Percentiles rank a stretch among this genome's conserved stretches.
phyloP scores from a whole-genome alignment of 1,140 invertebrate genomes.

The Ceratina calcarata region DNA sequence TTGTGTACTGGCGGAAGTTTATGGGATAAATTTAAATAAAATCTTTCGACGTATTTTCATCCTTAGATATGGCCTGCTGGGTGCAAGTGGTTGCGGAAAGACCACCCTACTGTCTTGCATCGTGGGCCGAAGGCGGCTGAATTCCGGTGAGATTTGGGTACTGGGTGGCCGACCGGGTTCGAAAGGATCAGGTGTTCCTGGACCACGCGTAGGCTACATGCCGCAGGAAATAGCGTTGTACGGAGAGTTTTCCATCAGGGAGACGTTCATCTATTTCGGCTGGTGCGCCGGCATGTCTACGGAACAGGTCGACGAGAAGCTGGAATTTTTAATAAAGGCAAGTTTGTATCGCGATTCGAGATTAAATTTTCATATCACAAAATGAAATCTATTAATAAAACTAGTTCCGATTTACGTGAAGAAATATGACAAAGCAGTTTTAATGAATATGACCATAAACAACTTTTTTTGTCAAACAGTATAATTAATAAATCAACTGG shows the following conservation, averaged over 20 bases:
- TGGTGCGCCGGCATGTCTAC: constrained; percentile 91
- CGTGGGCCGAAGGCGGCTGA: constrained; percentile 88
- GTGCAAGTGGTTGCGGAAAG: constrained; percentile 92
- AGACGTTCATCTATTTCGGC: constrained; percentile 95
- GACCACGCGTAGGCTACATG: constrained; percentile 84
- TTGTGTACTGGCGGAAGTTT: too few species aligned
- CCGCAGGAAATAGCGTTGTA: constrained; percentile 94
- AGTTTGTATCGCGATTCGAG: too few species aligned
- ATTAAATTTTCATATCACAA: too few species aligned
- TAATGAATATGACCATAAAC: too few species aligned
- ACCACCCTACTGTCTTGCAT: constrained; percentile 92
- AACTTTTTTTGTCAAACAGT: neutral
- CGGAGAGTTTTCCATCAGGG: constrained; percentile 93
- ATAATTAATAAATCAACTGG: neutral
- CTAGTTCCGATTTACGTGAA: too few species aligned
- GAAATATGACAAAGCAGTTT: too few species aligned
- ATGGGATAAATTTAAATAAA: neutral
- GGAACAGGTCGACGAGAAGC: constrained; percentile 86
- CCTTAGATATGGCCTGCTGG: constrained; percentile 89
- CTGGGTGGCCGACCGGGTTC: constrained; percentile 91
- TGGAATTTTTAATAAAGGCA: constrained; percentile 91
- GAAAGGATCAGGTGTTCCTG: constrained; percentile 87
- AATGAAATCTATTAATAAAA: too few species aligned
- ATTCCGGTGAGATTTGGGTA: constrained; percentile 91
- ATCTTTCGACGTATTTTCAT: neutral